Evolutionary conservation across 2,113 vertebrate species (phyloP), one percentile per base, ranked within the genome.

Genomic region (Equus przewalskii): DNA sequence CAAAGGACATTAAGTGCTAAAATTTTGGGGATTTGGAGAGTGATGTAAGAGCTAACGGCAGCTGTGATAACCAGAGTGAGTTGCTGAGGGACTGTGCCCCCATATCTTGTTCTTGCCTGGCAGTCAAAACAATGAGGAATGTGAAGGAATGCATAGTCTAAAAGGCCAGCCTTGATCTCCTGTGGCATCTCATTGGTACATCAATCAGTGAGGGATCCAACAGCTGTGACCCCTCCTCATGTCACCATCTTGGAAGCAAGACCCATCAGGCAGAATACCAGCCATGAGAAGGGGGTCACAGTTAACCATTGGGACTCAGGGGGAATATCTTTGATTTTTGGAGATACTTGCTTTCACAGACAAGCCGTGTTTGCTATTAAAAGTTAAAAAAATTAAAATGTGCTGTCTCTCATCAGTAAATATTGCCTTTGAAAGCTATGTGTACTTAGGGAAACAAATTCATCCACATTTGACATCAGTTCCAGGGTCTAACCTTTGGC

Each of bases 401-500:
- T 73, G 5, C 41, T 70, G 9, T 65, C 80, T 92, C 21, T 84
- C 46, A 60, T 51, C 41, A 46, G 14, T 56, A 65, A 80, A 46
- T 65, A 88, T 21, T 51, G 30, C 64, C 56, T 96, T 89, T 81
- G 92, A 82, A 90, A 28, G 56, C 33, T 75, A 44, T 3, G 1
- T 30, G 49, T 36, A 88, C 65, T 89, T 69, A 79, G 22, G 19
- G 51, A 82, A 92, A 87, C 36, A 78, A 84, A 91, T 93, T 30
- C 69, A 78, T 93, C 19, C 60, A 26, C 46, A 83, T 91, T 62
- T 91, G 62, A 80, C 41, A 82, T 58, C 18, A 0, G 18, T 62
- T 51, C 4, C n/a, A 81, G 28, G 46, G 26, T 87, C 89, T 94
- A 81, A 76, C 75, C 70, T 81, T 87, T 97, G 90, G 80, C 92